Base-by-base conservation (phyloP, 53 echinoderm and acorn worm genomes). In the Paelopatides confundens region DNA sequence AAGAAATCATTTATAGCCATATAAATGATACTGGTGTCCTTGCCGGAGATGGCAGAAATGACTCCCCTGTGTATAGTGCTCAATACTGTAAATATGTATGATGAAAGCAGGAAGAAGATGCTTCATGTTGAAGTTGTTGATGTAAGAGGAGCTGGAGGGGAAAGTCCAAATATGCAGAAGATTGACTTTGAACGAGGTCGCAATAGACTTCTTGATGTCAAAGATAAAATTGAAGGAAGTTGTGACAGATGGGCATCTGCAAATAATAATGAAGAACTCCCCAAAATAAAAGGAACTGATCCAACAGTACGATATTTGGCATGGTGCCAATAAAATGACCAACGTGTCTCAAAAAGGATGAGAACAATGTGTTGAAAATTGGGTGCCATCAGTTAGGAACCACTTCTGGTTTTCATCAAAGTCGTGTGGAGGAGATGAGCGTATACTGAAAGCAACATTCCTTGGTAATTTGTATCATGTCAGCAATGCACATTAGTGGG, bases 271-370 rank as follows among this genome's bases (percentile, higher is more conserved):
- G 90, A 85, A 49, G 48, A 53, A 82, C n/a, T 37, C 52, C 1
- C 21, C 68, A 17, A 82, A 82, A 46, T 89, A n/a, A 23, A 29
- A 69, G 24, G 43, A 34, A 11, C 47, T 89, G 8, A 30, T 15
- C 32, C 89, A 89, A 35, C 83, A 82, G 71, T 12, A 33, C 9
- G 89, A 89, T 71, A 21, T 83, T 5, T 89, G 83, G 83, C 89
- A 89, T 89, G 89, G 88, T n/a, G n/a, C n/a, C 46, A 12, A 79
- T 79, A 43, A 86, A 86, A 28, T 51, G n/a, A n/a, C n/a, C n/a
- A n/a, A n/a, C 40, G 11, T 40, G 40, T 6, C 53, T 53, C 53
- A 17, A 67, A 67, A 29, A 74, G 26, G 13, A n/a, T 89, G 70
- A 21, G 14, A 74, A 76, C 47, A 85, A 76, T 15, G 9, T 90